Percentiles rank a stretch among this genome's conserved stretches.
phyloP scores from a whole-genome alignment of 2,888 invertebrate species.

The Zygothrica quintamaculata region DNA sequence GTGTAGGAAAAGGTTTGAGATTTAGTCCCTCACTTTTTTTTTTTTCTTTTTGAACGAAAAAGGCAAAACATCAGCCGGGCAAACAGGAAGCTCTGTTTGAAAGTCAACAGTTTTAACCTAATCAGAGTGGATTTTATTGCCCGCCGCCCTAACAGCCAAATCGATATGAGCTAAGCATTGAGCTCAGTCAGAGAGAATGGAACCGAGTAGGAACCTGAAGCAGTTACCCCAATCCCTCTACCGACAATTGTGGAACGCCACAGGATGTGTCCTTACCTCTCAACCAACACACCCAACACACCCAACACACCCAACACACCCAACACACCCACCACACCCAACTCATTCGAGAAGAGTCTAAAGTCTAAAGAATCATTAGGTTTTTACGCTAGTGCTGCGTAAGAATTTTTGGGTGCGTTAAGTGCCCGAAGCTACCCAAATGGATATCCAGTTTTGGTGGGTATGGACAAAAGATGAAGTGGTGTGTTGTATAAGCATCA shows the following conservation, averaged over 20 bases:
- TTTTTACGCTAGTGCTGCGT: constrained; percentile 68
- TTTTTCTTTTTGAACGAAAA: constrained; percentile 34
- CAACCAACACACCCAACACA: too few relatives aligned
- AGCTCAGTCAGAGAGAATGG: constrained; percentile 18
- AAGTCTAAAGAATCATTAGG: constrained; percentile 68
- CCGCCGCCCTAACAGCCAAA: constrained; percentile 51
- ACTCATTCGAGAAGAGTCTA: constrained; percentile 6
- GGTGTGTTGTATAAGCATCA: constrained; percentile 49
- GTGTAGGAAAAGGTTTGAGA: constrained; percentile 30
- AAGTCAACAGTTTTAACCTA: constrained; percentile 82
- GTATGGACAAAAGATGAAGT: constrained; percentile 5
- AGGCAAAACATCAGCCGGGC: constrained; percentile 49
- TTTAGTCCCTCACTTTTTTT: constrained; percentile 50
- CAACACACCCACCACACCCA: too few relatives aligned
- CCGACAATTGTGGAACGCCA: constrained; percentile 56
- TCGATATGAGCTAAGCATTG: constrained; percentile 52
- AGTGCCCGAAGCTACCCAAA: constrained; percentile 54
- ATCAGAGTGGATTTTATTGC: constrained; percentile 81
- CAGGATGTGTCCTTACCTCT: constrained; percentile 45
- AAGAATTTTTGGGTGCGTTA: constrained; percentile 76
- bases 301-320: too few relatives aligned
- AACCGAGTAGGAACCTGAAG: constrained; percentile 27
- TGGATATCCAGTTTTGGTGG: constrained; percentile 6
- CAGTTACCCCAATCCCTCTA: neutral
- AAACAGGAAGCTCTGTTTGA: constrained; percentile 69